Evolutionary conservation across 2,888 invertebrate genomes (phyloP).

Genomic region (Polietes domitor): DNA sequence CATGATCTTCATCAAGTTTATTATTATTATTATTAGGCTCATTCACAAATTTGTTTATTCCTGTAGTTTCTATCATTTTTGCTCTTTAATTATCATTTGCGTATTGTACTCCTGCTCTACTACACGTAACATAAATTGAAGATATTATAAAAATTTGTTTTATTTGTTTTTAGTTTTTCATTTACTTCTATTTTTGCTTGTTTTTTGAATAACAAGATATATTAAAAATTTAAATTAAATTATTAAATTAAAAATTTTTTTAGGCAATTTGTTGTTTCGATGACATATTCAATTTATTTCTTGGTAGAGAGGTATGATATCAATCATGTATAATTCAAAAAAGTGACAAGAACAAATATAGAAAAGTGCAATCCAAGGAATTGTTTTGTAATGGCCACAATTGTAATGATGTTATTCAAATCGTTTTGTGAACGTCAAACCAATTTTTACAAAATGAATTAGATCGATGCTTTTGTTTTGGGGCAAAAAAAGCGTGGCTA

Average conservation of each 20-base stretch:
- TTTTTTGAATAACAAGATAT: neutral
- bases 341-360: neutral
- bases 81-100: neutral
- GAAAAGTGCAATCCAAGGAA: neutral
- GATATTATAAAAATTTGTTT: slow-evolving; percentile 35
- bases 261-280: neutral
- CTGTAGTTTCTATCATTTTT: neutral
- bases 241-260: neutral
- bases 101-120: neutral
- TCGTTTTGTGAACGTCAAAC: neutral
- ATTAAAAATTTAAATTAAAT: neutral
- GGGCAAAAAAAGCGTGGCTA: neutral
- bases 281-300: neutral
- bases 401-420: neutral
- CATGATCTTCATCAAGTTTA: slow-evolving; percentile 2
- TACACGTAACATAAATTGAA: slow-evolving; percentile 19
- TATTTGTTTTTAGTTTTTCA: slow-evolving; percentile 38
- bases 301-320: neutral
- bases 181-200: slow-evolving; percentile 31
- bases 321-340: neutral
- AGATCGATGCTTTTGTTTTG: neutral
- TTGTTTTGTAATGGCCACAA: neutral
- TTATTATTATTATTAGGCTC: slow-evolving; percentile 16
- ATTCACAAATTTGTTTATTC: neutral
- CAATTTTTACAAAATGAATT: neutral